Percentiles rank a stretch among this genome's conserved stretches.
phyloP scores from a whole-genome alignment of 1,140 invertebrate genomes.

The Centruroides sculpturatus region DNA sequence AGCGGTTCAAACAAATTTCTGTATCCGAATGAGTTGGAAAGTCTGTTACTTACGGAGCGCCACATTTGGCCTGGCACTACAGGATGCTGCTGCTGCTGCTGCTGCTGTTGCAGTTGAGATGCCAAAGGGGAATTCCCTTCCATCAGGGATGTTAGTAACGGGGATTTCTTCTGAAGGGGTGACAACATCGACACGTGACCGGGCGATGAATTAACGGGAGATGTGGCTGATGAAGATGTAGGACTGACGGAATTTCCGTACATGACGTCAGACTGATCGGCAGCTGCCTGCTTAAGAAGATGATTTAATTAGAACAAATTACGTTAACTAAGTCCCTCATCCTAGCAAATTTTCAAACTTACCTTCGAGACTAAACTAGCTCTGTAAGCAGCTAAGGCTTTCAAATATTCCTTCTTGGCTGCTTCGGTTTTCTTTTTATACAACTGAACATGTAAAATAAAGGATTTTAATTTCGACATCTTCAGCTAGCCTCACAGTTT shows the following conservation, averaged over 20 bases:
- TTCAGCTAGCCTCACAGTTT: too few species aligned
- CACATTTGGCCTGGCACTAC: conserved; percentile 3
- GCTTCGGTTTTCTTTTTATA: conserved; percentile 95
- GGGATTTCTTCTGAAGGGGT: conserved; percentile 27
- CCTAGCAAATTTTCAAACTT: neutral
- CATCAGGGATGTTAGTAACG: conserved; percentile 26
- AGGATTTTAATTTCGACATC: neutral
- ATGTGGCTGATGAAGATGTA: conserved; percentile 15
- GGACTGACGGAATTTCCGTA: conserved; percentile 26
- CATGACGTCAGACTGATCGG: conserved; percentile 14
- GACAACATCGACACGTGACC: conserved; percentile 20
- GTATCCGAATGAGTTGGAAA: too few species aligned
- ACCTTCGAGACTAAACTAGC: conserved; percentile 66
- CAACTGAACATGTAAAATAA: conserved; percentile 39
- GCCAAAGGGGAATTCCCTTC: conserved; percentile 17
- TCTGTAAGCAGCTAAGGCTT: conserved; percentile 81
- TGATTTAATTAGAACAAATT: too few species aligned
- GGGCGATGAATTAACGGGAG: neutral
- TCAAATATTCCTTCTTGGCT: conserved; percentile 92
- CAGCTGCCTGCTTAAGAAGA: conserved; percentile 6
- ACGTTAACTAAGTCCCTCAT: too few species aligned
- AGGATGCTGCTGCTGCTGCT: neutral
- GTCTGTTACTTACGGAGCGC: neutral
- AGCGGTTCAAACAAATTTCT: too few species aligned
- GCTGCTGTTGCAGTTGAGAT: neutral